Percentiles rank a stretch among this genome's conserved stretches.
These are phyloP conservation scores for Cephus sareptanus DNA, from an alignment of 2,888 invertebrate genomes.

Conservation along the genomic window DNA sequence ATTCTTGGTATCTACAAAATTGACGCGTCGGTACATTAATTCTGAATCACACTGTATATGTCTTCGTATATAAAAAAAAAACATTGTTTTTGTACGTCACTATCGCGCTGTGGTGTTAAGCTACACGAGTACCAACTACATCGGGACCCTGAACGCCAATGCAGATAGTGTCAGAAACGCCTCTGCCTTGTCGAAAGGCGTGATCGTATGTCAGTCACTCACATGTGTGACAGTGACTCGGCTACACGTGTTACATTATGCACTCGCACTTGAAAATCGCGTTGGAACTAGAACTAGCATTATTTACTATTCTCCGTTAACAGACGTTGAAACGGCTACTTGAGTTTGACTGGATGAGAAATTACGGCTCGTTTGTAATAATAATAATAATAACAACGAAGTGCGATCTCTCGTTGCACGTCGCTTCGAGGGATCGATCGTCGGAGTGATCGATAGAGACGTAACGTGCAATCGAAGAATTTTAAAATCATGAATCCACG, in stretches of 20 bases:
- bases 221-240: conserved; percentile 19
- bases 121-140: neutral
- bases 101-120: neutral
- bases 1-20: neutral
- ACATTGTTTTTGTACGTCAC: neutral
- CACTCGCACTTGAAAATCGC: conserved; percentile 15
- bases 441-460: neutral
- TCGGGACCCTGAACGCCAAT: neutral
- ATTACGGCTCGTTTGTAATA: neutral
- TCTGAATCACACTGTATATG: neutral
- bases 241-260: conserved; percentile 24
- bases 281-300: conserved; percentile 7
- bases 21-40: too few species aligned
- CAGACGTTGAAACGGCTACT: neutral
- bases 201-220: conserved; percentile 30
- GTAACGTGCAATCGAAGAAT: neutral
- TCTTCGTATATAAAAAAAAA: neutral
- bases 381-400: neutral
- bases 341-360: neutral
- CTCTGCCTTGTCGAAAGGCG: conserved; percentile 19
- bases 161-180: conserved; percentile 3
- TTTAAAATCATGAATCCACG: neutral
- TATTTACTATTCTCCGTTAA: neutral
- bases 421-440: neutral
- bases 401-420: neutral